Evolutionary conservation across 2,888 invertebrate species (phyloP).

Genomic region (Villa cingulata): DNA sequence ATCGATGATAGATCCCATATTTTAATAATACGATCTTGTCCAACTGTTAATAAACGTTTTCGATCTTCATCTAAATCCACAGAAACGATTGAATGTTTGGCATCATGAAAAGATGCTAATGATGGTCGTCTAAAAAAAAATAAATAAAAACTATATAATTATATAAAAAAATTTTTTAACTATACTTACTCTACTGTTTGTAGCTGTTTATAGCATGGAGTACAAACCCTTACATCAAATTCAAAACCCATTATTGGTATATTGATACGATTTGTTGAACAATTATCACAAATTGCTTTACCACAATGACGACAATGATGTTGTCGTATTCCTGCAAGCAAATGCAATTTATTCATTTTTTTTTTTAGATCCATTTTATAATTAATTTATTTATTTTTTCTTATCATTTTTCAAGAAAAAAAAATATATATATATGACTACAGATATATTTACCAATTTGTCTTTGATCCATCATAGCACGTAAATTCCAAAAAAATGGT

Average conservation of each 20-base stretch:
- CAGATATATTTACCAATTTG: constrained; percentile 46
- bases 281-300: constrained; percentile 85
- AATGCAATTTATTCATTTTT: too few species aligned
- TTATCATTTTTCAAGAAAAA: background rate
- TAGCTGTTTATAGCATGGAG: constrained; percentile 71
- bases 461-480: constrained; percentile 96
- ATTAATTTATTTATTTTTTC: background rate
- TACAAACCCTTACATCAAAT: constrained; percentile 91
- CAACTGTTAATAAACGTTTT: constrained; percentile 79
- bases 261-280: constrained; percentile 74
- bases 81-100: constrained; percentile 77
- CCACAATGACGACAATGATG: constrained; percentile 92
- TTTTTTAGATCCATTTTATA: too few species aligned
- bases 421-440: background rate
- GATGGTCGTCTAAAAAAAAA: constrained; percentile 58
- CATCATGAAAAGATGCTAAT: constrained; percentile 88
- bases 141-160: background rate
- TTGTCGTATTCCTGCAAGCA: constrained; percentile 63
- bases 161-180: background rate
- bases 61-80: constrained; percentile 84
- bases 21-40: constrained; percentile 90
- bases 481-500: constrained; percentile 98
- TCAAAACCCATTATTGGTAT: constrained; percentile 97
- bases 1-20: constrained; percentile 74
- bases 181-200: constrained; percentile 72